These are phyloP conservation scores for Eolophus roseicapilla DNA, from an alignment of 2,113 vertebrate species.

Conservation along the genomic window DNA sequence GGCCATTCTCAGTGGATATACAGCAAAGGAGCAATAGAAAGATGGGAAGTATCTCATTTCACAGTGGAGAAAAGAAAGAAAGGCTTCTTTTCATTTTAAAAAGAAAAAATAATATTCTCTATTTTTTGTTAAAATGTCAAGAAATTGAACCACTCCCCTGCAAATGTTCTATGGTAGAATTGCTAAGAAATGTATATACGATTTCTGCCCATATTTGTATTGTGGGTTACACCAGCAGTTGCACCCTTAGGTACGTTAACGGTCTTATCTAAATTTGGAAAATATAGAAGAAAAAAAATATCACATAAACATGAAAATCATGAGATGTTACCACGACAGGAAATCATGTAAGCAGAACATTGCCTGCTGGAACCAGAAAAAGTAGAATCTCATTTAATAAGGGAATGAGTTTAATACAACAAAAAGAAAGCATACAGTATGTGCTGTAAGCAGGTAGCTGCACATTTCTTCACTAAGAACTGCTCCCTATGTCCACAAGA, in stretches of 20 bases:
- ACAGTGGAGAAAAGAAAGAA: background rate
- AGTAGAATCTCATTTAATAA: background rate
- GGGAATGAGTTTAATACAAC: background rate
- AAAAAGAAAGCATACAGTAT: background rate
- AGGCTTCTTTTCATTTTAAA: background rate
- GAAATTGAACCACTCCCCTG: background rate
- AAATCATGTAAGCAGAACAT: background rate
- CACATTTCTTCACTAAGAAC: background rate
- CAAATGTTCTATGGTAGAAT: background rate
- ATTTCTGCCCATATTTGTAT: background rate
- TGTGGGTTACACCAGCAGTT: background rate
- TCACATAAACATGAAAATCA: too few species aligned
- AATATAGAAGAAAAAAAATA: background rate
- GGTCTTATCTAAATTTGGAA: background rate
- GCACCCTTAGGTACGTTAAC: background rate
- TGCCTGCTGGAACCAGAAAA: background rate
- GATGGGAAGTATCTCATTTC: background rate
- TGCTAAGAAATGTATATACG: background rate
- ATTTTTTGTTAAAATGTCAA: background rate
- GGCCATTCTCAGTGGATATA: background rate
- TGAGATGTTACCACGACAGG: background rate
- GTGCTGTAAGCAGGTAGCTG: background rate
- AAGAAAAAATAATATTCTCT: background rate
- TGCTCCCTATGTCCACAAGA: background rate
- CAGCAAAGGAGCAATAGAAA: background rate